Base-by-base conservation (phyloP, 1,140 invertebrate genomes). In the Hydropsyche tenuis region DNA sequence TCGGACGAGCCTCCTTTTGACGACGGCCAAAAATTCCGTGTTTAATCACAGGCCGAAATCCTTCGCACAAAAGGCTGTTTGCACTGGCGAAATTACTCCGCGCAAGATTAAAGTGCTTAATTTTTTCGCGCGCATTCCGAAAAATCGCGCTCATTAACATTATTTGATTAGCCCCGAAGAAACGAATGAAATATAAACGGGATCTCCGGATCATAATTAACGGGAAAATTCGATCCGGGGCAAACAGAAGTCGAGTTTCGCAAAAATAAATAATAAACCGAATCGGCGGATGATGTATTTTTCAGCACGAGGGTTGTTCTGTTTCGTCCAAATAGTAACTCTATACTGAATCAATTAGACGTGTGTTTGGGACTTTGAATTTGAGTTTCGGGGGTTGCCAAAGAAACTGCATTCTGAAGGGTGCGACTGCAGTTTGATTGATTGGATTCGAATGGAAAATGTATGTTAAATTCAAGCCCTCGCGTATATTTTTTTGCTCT, bases 21-120 rank as follows among this genome's bases (percentile, higher is more conserved):
- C 60, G 69, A 20, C 18, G 51, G 18, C 65, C 69, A 69, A 64
- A 69, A 51, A 69, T 42, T 77, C 73, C 68, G 30, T 23, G 69
- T 72, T 77, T 77, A 77, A 77, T 77, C 73, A 74, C 73, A 73
- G 30, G 9, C 30, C 30, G 3, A 9, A 23, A 70, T 72, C 22
- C 66, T 3, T 14, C 27, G 69, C 72, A 76, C 73, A 76, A 76
- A 76, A 77, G 75, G 74, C 74, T 77, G 73, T 77, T 77, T 77
- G 70, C 65, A 65, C 63, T 72, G 68, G 68, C 64, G 51, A 74
- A 77, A 77, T 77, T 74, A 56, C 56, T 73, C 60, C 20, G 60
- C 37, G 73, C 64, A 65, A 56, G 73, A 74, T 77, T 74, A 72
- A 69, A 72, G 69, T 69, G 68, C 72, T 74, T 74, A 72, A 72